Base-by-base conservation (phyloP, 2,113 vertebrate species). In the Rhea americana region DNA sequence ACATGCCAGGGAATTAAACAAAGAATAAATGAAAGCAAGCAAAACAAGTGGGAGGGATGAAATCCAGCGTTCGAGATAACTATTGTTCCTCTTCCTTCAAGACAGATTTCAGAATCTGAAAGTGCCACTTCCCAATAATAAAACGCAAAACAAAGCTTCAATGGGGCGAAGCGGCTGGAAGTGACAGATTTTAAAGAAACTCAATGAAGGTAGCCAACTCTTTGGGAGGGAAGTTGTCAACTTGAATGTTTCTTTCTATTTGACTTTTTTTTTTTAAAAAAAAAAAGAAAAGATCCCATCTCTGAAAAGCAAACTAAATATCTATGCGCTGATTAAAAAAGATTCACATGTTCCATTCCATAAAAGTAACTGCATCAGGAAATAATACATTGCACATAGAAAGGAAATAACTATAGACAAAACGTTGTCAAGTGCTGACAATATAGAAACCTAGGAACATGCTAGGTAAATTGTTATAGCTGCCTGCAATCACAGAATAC, bases 41-140 rank as follows among this genome's bases (percentile, higher is more conserved):
- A 97, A 97, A 97, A 96, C 91, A 95, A 97, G 92, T 93, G 94
- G 96, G 94, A 96, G 93, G 91, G 94, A 58, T 94, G 93, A 95
- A 95, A 96, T 73, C 90, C 90, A 79, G 20, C 7, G 88, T 93
- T 89, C 83, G 76, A 91, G 86, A 70, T 89, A 91, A 94, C 93
- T 86, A 96, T 96, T 96, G 95, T 95, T 95, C 90, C 86, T 61
- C 5, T 0, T 63, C 91, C 93, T 94, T 89, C 95, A 92, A 93
- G 91, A 89, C 83, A 89, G 85, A 93, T 95, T 94, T 95, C 95
- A 95, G 89, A 93, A 93, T 94, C 94, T 89, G 58, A 93, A 93
- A 96, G 96, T 96, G 94, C 94, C 95, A 93, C 92, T 94, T 96
- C 85, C 87, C 95, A 79, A 95, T 79, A 92, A 96, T 94, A 89